Percentiles rank a stretch among this genome's conserved stretches.
phyloP scores from a whole-genome alignment of 2,113 vertebrate genomes.

The human region DNA sequence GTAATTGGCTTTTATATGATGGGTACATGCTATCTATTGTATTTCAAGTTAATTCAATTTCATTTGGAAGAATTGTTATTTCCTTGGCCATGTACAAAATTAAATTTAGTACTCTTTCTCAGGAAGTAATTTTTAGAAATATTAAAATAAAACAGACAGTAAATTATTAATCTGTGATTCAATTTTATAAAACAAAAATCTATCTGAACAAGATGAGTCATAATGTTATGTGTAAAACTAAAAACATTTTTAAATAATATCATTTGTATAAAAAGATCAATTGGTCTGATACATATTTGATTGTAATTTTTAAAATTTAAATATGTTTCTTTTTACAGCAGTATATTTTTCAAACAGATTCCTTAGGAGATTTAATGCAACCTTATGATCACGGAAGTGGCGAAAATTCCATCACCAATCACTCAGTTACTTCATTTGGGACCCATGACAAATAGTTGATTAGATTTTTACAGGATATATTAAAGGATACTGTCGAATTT shows the following conservation, averaged over 20 bases:
- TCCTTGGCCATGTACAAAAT: not conserved
- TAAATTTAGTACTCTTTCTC: not conserved
- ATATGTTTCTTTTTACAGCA: not conserved
- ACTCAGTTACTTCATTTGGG: not conserved
- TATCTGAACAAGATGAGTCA: not conserved
- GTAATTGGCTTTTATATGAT: not conserved
- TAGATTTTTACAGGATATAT: not conserved
- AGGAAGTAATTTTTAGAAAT: not conserved
- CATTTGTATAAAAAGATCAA: not conserved
- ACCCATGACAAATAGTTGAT: not conserved
- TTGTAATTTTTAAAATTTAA: not conserved
- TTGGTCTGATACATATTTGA: not conserved
- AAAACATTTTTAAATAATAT: not conserved
- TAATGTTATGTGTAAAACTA: not conserved
- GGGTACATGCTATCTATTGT: not conserved
- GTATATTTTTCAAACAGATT: conserved; percentile 18
- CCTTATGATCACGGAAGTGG: not conserved
- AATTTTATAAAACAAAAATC: not conserved
- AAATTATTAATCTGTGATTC: not conserved
- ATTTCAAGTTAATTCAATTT: conserved; percentile 22
- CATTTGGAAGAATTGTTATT: not conserved
- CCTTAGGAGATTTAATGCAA: not conserved
- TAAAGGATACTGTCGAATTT: not conserved
- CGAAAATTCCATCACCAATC: not conserved
- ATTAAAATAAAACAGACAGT: not conserved